Evolutionary conservation across 2,888 invertebrate genomes (phyloP).

Genomic region (Gasteruption jaculator): DNA sequence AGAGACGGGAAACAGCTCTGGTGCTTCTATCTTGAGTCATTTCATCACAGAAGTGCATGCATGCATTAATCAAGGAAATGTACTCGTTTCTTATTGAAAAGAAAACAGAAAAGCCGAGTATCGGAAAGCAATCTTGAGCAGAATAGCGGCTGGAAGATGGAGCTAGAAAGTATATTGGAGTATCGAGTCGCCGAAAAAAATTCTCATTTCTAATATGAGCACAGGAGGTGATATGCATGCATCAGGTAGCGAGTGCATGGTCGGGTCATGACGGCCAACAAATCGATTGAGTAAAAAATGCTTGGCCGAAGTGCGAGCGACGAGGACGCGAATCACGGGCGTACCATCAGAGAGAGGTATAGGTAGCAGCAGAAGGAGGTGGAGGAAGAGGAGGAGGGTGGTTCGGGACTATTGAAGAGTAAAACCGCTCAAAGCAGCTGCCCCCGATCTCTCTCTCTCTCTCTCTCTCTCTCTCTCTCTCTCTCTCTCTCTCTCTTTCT

Average conservation of each 20-base stretch:
- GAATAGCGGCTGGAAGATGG: too few relatives aligned
- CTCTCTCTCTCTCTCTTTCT: conserved; percentile 8
- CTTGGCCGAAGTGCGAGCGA: conserved; percentile 39
- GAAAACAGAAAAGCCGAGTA: too few relatives aligned
- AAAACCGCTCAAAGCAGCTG: conserved; percentile 51
- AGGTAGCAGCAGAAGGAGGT: conserved; percentile 34
- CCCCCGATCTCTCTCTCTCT: conserved; percentile 32
- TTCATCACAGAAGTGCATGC: too few relatives aligned
- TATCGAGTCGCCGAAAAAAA: too few relatives aligned
- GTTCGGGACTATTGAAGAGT: conserved; percentile 49
- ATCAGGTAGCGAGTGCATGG: conserved; percentile 17
- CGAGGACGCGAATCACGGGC: conserved; percentile 39
- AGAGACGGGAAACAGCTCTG: too few relatives aligned
- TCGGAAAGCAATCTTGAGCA: too few relatives aligned
- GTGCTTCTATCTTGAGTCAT: too few relatives aligned
- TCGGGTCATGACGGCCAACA: conserved; percentile 19
- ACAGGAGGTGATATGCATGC: neutral
- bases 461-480: conserved; percentile 9
- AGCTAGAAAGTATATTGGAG: too few relatives aligned
- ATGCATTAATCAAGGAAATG: too few relatives aligned
- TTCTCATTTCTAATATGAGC: too few relatives aligned
- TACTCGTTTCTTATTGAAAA: too few relatives aligned
- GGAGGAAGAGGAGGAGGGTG: conserved; percentile 21
- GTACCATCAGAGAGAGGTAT: conserved; percentile 26
- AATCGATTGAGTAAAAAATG: conserved; percentile 38